Base-by-base conservation (phyloP, 2,113 vertebrate species). In the Panurus biarmicus region DNA sequence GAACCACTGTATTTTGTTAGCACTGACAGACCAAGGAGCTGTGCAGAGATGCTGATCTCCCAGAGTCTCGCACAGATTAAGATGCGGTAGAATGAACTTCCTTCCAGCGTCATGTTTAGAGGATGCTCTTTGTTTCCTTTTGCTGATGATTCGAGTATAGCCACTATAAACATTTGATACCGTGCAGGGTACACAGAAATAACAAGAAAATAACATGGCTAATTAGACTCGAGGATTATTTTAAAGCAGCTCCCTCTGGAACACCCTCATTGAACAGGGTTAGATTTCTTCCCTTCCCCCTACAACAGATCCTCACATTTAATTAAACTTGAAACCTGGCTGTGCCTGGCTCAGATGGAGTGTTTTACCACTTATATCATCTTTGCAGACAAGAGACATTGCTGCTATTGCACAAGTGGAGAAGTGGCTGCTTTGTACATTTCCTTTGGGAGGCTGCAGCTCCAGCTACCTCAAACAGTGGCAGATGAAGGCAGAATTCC, bases 261-360 rank as follows among this genome's bases (percentile, higher is more conserved):
- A 94, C 83, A 72, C 10, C 9, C 51, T 61, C 1, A 3, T 35
- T 85, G 74, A 76, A 42, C 22, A 76, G 47, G 19, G 56, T 89
- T 80, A 81, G 61, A n/a, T 92, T 89, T 85, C 60, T 84, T 83
- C 85, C 82, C 75, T 88, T 90, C 76, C 80, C 62, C 61, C 78
- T 21, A 29, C 50, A 85, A 36, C 64, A 18, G 42, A 93, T 84
- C 56, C 21, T 90, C 40, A 67, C 65, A 58, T 92, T 91, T 94
- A 95, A 95, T 95, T 93, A 93, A 79, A 93, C 69, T 86, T 53
- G 69, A 86, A 93, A 74, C 36, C n/a, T 81, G 65, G 20, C 69
- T 74, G 53, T 64, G 60, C 48, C 67, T 5, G 1, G 48, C 87
- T 95, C 47, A 1, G 60, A 86, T 64, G 56, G 56, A 90, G 36